Percentiles rank a stretch among this genome's conserved stretches.
phyloP scores from a whole-genome alignment of 2,113 vertebrate genomes.

The Fulica atra region DNA sequence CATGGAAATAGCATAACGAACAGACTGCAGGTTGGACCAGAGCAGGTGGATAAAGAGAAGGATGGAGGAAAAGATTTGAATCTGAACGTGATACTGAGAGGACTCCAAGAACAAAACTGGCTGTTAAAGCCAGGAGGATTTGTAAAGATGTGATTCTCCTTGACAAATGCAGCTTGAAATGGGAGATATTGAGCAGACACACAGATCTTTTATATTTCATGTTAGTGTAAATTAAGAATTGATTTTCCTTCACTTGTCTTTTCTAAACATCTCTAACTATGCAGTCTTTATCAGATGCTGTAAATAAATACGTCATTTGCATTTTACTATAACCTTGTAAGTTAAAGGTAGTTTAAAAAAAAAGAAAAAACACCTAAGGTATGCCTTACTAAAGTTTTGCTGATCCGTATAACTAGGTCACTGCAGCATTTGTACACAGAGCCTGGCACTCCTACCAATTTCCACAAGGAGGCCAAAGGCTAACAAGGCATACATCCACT shows the following conservation, averaged over 20 bases:
- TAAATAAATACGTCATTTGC: not conserved
- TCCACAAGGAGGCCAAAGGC: constrained; percentile 11
- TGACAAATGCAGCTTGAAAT: constrained; percentile 24
- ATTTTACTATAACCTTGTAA: constrained; percentile 25
- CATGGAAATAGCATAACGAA: not conserved
- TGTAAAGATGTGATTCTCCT: not conserved
- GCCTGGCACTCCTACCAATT: not conserved
- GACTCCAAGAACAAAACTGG: not conserved
- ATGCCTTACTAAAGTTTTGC: not conserved
- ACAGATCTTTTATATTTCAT: not conserved
- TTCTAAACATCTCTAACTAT: not conserved
- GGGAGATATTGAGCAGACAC: not conserved
- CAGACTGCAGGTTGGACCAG: not conserved
- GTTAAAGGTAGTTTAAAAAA: not conserved
- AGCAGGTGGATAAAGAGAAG: not conserved
- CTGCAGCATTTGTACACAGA: constrained; percentile 18
- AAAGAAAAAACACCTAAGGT: not conserved
- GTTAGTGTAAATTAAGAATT: constrained; percentile 44
- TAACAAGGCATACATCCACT: constrained; percentile 17
- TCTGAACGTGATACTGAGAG: not conserved
- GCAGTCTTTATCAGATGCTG: constrained; percentile 18
- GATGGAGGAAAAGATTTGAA: not conserved
- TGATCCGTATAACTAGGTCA: constrained; percentile 22
- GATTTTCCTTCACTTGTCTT: constrained; percentile 57
- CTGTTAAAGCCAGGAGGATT: not conserved